Evolutionary conservation across 2,797 vertebrate genomes (phyloP), one percentile per base, ranked within the genome.

Genomic region (Bradypodion ventrale): DNA sequence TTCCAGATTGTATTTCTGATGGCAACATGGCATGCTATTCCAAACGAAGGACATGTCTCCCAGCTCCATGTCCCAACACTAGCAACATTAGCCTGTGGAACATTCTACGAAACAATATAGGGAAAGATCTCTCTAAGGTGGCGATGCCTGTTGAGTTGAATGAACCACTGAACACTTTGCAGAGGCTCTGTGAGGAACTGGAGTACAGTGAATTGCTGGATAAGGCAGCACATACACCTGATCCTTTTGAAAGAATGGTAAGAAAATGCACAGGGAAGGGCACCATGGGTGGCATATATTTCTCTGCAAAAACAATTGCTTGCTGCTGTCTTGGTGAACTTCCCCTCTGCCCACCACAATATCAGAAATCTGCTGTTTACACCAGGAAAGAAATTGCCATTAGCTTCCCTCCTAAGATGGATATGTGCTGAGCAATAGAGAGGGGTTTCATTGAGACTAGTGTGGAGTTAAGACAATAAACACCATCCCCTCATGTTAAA

Each of bases 41-140:
- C 79, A 92, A 91, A 84, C 90, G 96, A 44, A 93, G 96, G 84
- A 97, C 97, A 0, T 95, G 97, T 87, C 93, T 99, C 78, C 97
- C 98, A 0, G 96, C 97, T 0, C 96, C 97, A 0, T 96, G 98
- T 63, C 97, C 98, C 73, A 97, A 96, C 90, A 97, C 96, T 35
- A 98, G 97, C 89, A 97, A 95, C 92, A 95, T 99, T 94, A 99
- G 98, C 92, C 91, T 99, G 5, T 99, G 98, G 98, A 98, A 98
- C 94, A 99, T 99, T 93, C 97, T 99, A 83, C 97, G 97, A 85
- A 99, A 99, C 81, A 99, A 99, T 94, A 99, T 99, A 0, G 99
- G 99, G 63, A 99, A 99, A 94, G 99, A 99, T 90, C 95, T 99
- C 76, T 99, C 98, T 84, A 99, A 99, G 89, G 99, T 99, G 94